These are phyloP conservation scores for Pristionchus pacificus DNA, from an alignment of 1,140 invertebrate genomes.

Conservation along the genomic window DNA sequence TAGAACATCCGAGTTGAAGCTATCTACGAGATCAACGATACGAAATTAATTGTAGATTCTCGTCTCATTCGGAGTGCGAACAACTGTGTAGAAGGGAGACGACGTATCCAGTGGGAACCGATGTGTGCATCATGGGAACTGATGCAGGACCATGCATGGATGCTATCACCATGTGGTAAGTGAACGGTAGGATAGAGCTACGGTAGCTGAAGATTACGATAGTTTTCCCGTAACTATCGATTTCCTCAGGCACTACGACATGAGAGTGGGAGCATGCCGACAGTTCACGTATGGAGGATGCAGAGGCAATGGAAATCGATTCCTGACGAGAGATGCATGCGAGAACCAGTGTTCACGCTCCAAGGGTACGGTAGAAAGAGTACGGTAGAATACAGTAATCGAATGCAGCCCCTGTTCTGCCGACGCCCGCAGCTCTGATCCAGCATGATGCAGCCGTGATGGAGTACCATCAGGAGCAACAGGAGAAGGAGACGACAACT, in stretches of 20 bases:
- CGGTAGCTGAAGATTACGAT: no score
- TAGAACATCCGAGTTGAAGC: no score
- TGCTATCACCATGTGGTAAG: conserved; percentile 49
- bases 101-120: neutral
- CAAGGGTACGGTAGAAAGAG: conserved; percentile 8
- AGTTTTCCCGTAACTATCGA: no score
- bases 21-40: no score
- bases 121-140: conserved; percentile 26
- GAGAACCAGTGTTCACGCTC: conserved; percentile 46
- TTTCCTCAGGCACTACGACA: conserved; percentile 66
- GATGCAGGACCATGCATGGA: conserved; percentile 52
- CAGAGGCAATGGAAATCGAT: conserved; percentile 77
- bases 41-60: conserved; percentile 43
- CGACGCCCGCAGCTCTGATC: neutral
- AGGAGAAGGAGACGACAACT: no score
- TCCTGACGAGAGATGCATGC: conserved; percentile 70
- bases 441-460: neutral
- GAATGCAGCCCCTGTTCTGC: conserved; percentile 5
- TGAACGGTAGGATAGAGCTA: no score
- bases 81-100: conserved; percentile 39
- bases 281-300: conserved; percentile 77
- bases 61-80: conserved; percentile 47
- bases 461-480: neutral
- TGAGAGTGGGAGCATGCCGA: conserved; percentile 61
- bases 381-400: neutral